Evolutionary conservation across 2,113 vertebrate species (phyloP).

Genomic region (Tragelaphus strepsiceros): DNA sequence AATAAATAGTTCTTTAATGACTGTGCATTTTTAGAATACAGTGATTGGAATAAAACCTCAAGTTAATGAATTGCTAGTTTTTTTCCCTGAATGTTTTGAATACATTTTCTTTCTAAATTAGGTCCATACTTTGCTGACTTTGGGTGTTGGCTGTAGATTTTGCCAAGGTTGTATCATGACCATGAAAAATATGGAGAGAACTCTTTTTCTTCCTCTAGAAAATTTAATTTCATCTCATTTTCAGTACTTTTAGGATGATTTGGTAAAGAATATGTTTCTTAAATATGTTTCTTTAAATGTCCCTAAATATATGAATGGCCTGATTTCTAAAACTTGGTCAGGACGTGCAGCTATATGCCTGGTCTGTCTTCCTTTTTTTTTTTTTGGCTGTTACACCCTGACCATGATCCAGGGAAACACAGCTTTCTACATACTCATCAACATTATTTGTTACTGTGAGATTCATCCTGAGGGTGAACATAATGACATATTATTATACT

Average conservation of each 20-base stretch:
- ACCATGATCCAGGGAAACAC: not conserved
- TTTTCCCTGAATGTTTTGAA: constrained; percentile 15
- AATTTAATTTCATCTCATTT: constrained; percentile 28
- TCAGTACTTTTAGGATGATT: not conserved
- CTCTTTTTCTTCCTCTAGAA: not conserved
- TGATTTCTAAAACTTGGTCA: not conserved
- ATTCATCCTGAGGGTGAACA: not conserved
- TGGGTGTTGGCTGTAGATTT: constrained; percentile 44
- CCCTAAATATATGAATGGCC: not conserved
- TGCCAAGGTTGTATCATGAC: constrained; percentile 26
- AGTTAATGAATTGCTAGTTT: constrained; percentile 6
- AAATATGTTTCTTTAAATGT: not conserved
- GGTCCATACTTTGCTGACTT: constrained; percentile 22
- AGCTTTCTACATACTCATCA: not conserved
- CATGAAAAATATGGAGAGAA: constrained; percentile 42
- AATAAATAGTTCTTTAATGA: not conserved
- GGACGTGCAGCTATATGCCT: not conserved
- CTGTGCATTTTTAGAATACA: constrained; percentile 1
- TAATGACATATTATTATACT: not conserved
- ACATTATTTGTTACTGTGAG: not conserved
- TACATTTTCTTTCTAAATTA: constrained; percentile 38
- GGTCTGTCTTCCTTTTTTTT: not conserved
- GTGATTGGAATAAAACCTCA: constrained; percentile 22
- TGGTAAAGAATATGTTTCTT: not conserved
- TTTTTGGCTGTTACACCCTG: not conserved